Evolutionary conservation across 2,113 vertebrate genomes (phyloP), one percentile per base, ranked within the genome.

Genomic region (Oxyruncus cristatus): DNA sequence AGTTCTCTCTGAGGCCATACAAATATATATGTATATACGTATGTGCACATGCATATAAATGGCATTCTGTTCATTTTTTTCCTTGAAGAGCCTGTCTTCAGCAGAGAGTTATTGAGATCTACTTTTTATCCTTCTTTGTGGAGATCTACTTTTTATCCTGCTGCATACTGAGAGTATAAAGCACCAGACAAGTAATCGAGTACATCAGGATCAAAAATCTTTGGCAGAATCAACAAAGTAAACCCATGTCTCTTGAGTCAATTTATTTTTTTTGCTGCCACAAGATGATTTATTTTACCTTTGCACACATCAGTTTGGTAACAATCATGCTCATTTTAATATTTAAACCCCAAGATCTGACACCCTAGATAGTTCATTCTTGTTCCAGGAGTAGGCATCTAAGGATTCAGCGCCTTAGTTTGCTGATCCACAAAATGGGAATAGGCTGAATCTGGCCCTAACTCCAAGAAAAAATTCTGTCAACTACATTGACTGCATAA

Each of bases 351-450:
- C 4, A 32, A n/a, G 27, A 70, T 72, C 35, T 92, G 24, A 66
- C 12, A 73, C 6, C 2, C 3, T 55, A 71, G 32, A 55, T 20
- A 0, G 0, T 49, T 53, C 11, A 28, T 85, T 72, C n/a, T 65
- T 66, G n/a, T 39, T 37, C 3, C 24, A 26, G 0, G 0, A 26
- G 9, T 23, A 85, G 7, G 12, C 61, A 20, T 9, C 7, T 75
- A 84, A 72, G 32, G 1, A 62, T 82, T 78, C 55, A 37, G 12
- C 88, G 30, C 35, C 58, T 76, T 86, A 90, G 66, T 96, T 92
- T 96, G 88, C 27, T 68, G 68, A 30, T 63, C 42, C 79, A 39
- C 24, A 92, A 92, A 92, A 91, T 47, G 58, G 4, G 22, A 90
- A 73, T 13, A 75, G 4, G 10, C 6, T 73, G 67, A 85, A 65